Base-by-base conservation (phyloP, 2,113 vertebrate species). In the Zapus hudsonius region DNA sequence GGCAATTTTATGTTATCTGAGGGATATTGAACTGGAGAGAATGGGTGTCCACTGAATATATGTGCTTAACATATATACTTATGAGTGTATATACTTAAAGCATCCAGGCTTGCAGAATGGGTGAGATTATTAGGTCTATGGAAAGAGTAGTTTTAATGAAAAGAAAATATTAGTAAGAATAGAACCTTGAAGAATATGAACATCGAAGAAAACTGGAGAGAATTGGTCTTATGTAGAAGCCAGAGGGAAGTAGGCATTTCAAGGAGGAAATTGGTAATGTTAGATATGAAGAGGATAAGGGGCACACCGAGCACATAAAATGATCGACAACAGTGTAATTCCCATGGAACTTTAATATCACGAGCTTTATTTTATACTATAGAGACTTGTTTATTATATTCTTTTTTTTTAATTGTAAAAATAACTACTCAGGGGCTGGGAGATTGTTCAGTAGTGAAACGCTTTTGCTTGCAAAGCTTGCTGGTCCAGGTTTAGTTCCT, bases 1-100 rank as follows among this genome's bases (percentile, higher is more conserved):
- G 47, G 55, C 87, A 64, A 40, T 92, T 95, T 92, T 92, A 67
- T 93, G 27, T 82, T 96, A 44, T 40, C 52, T 87, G 52, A 92
- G 55, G 33, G 9, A 64, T 22, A 20, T 70, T 31, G 72, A 79
- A 44, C 20, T 82, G 84, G 76, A 93, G 12, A 52, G 52, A 52
- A 52, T 52, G 52, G 52, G 52, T 52, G 52, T 52, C 52, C 52
- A 13, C 11, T 52, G 16, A 52, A 12, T 52, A 13, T 52, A 52
- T 52, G 52, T 52, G 16, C 52, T 52, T 47, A 47, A 47, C n/a
- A n/a, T n/a, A n/a, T n/a, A n/a, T n/a, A n/a, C 47, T 47, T 52
- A 74, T 87, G 15, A 89, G 16, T 83, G 38, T 83, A 25, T 81
- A 38, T 13, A 72, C 11, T 66, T n/a, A 76, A 81, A 81, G 40